These are phyloP conservation scores for Parnassius smintheus DNA, from an alignment of 2,888 invertebrate genomes.

Conservation along the genomic window DNA sequence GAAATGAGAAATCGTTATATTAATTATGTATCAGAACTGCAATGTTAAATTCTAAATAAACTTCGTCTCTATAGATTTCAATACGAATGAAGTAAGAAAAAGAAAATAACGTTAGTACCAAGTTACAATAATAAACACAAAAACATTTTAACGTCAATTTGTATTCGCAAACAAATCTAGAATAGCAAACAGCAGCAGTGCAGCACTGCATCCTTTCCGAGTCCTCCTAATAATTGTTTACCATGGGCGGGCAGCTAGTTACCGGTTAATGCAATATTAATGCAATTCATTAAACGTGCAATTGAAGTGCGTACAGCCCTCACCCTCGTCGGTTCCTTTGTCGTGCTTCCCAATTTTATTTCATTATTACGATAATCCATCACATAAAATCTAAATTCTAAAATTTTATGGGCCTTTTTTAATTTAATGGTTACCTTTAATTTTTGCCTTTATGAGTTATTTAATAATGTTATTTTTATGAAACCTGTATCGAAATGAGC, in stretches of 20 bases:
- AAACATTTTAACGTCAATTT: conserved; percentile 53
- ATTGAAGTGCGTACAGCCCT: conserved; percentile 60
- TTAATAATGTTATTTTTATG: no score
- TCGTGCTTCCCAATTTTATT: conserved; percentile 34
- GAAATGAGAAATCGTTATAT: no score
- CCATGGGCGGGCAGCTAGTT: conserved; percentile 66
- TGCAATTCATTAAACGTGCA: conserved; percentile 81
- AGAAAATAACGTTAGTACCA: conserved; percentile 4
- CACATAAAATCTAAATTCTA: conserved; percentile 16
- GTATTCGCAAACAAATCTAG: conserved; percentile 77
- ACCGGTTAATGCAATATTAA: conserved; percentile 80
- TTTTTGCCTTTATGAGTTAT: no score
- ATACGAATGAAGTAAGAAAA: no score
- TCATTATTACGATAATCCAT: conserved; percentile 36
- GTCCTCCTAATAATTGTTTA: conserved; percentile 76
- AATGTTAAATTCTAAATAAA: no score
- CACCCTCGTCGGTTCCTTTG: conserved; percentile 29
- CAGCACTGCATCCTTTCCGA: conserved; percentile 43
- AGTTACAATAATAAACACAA: conserved; percentile 24
- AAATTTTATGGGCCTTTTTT: conserved; percentile 17
- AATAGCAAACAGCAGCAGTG: conserved; percentile 59
- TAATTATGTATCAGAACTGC: no score
- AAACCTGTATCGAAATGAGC: no score
- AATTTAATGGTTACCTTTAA: neutral
- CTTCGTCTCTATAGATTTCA: no score